phyloP scores from a whole-genome alignment of 2,888 invertebrate genomes.

The Drosophila villosipedis region DNA sequence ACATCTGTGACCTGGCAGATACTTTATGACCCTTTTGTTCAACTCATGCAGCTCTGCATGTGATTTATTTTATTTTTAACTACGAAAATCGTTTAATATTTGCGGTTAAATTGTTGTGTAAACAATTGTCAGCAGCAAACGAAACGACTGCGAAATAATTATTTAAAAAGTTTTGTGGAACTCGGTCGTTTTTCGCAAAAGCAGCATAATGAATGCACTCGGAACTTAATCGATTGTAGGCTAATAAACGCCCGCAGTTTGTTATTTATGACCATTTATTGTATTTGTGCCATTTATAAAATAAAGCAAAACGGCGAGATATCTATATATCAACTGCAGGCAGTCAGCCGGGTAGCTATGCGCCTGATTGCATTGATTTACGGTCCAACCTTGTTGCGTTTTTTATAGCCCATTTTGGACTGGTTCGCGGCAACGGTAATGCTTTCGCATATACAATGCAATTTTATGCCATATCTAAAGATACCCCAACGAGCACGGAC shows the following conservation, averaged over 20 bases:
- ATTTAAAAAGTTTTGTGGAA: not conserved
- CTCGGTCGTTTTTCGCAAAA: not conserved
- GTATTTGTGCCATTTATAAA: not conserved
- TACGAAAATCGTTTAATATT: constrained; percentile 35
- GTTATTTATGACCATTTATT: constrained; percentile 12
- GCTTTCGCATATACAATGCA: constrained; percentile 24
- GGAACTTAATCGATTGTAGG: not conserved
- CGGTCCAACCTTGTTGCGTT: constrained; percentile 53
- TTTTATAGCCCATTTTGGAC: constrained; percentile 42
- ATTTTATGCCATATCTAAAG: constrained; percentile 32
- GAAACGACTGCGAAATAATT: not conserved
- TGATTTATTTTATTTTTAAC: constrained; percentile 7
- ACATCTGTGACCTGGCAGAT: not conserved
- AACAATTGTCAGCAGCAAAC: not conserved
- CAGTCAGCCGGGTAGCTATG: constrained; percentile 15
- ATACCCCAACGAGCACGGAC: not conserved
- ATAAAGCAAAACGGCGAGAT: not conserved
- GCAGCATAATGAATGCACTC: not conserved
- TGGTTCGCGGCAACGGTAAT: not conserved
- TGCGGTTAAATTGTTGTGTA: constrained; percentile 29
- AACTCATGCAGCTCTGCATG: constrained; percentile 18
- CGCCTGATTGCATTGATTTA: constrained; percentile 62
- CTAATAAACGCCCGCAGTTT: not conserved
- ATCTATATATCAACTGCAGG: constrained; percentile 33
- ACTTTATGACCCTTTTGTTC: constrained; percentile 11